Base-by-base conservation (phyloP, 2,888 invertebrate species). In the Hydraecia micacea region DNA sequence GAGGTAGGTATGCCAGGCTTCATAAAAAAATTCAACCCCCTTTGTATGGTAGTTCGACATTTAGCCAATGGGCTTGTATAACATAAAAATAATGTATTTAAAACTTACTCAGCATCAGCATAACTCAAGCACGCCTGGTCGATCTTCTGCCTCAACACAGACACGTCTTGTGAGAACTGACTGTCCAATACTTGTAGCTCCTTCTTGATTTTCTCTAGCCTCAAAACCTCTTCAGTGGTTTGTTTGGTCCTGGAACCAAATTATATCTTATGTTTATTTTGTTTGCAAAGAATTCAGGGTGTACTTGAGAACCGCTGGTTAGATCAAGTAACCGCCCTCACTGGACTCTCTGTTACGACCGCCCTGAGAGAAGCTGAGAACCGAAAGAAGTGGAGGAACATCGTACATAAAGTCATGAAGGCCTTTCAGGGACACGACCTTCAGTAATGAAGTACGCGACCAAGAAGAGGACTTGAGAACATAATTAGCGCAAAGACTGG, bases 141-240 rank as follows among this genome's bases (percentile, higher is more conserved):
- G 88, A 98, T 98, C 94, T 98, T 98, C 91, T 98, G 98, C 79
- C 98, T 96, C 70, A 98, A 94, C 73, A 98, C 97, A 0, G 98
- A 97, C 15, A 98, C 98, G 94, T 98, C 98, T 78, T 97, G 97
- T 11, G 98, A 98, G 73, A 98, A 97, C 92, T 98, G 97, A 15
- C 97, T 97, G 86, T 98, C 98, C 75, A 98, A 90, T 72, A 98
- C 97, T 88, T 97, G 97, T 11, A 98, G 94, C 90, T 98, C 97
- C 69, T 97, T 97, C 89, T 97, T 97, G 36, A 98, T 97, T 90
- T 97, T 97, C 88, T 97, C 97, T 73, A 98, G 94, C 88, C 97
- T 97, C 82, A 97, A 93, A 0, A 97, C 97, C 94, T 98, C 98
- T 73, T 98, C 98, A 70, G 97, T 97, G 0, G 98, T 98, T 94